Base-by-base conservation (phyloP, 2,113 vertebrate species). In the Callithrix jacchus region DNA sequence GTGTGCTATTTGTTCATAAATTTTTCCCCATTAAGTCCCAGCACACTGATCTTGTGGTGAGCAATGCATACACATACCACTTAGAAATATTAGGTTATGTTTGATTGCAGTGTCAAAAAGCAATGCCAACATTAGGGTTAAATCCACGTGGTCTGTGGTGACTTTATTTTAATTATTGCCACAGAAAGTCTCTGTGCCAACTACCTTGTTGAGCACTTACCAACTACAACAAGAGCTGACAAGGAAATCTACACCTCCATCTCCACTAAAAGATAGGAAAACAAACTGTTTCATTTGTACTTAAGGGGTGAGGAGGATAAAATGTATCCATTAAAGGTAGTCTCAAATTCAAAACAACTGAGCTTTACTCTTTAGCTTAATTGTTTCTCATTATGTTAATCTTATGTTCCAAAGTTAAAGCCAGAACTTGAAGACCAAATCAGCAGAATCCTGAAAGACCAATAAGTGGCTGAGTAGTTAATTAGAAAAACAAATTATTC, bases 101-200 rank as follows among this genome's bases (percentile, higher is more conserved):
- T 76, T 89, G 25, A 85, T 70, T 85, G 30, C 16, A 76, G 30
- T 85, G 8, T 85, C 84, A 87, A 68, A 85, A 56, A 81, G 32
- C 64, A 88, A 87, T 93, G 21, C 6, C 5, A 85, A 17, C 20
- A 32, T 40, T 71, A 81, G 13, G 70, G 68, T 52, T 93, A 94
- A 95, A 42, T 87, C 35, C 20, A 84, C 52, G 74, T 83, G 68
- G 23, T 89, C 45, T 92, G 12, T 70, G 27, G 18, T 76, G 49
- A 66, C 58, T 96, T 52, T 54, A 54, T 76, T 93, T 94, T 97
- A 93, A 81, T 96, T 81, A 71, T 94, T 93, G 32, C 16, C 32
- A 47, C 35, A 93, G 66, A n/a, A 32, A 82, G 84, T 92, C 37
- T 10, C 40, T 37, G 12, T 90, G 30, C 37, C 52, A 45, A 14